Evolutionary conservation across 2,113 vertebrate species (phyloP).

Genomic region (Aramus guarauna): DNA sequence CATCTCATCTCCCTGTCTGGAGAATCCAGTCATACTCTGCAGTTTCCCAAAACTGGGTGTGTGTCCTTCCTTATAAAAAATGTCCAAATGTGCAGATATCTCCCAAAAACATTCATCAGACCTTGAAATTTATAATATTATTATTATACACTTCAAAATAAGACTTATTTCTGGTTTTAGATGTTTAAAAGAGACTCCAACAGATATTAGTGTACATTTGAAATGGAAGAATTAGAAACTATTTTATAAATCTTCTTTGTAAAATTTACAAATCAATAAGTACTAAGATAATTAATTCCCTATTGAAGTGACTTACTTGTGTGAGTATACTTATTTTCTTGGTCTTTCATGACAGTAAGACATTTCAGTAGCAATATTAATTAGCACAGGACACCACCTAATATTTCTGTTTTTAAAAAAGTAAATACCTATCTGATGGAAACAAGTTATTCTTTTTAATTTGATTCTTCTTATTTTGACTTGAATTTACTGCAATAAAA

Average conservation of each 20-base stretch:
- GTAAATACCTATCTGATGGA: not conserved
- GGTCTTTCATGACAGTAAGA: not conserved
- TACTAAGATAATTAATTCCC: not conserved
- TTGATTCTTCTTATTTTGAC: not conserved
- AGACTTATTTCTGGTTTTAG: not conserved
- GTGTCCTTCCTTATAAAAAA: not conserved
- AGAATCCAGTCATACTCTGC: not conserved
- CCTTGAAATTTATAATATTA: not conserved
- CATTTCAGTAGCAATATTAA: not conserved
- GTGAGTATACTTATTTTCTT: not conserved
- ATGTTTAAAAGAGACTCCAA: not conserved
- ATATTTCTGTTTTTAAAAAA: not conserved
- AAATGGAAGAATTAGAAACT: not conserved
- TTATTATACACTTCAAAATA: not conserved
- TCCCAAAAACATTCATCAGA: not conserved
- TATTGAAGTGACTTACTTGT: not conserved
- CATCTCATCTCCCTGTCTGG: not conserved
- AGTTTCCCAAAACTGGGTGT: not conserved
- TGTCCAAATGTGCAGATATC: accelerated
- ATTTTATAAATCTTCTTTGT: not conserved
- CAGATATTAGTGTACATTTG: not conserved
- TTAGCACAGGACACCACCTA: not conserved
- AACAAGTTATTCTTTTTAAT: not conserved
- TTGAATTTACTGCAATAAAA: not conserved
- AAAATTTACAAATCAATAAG: not conserved